Conservation (phyloP, 2,888 invertebrate genomes). For the Drosophila testacea region DNA sequence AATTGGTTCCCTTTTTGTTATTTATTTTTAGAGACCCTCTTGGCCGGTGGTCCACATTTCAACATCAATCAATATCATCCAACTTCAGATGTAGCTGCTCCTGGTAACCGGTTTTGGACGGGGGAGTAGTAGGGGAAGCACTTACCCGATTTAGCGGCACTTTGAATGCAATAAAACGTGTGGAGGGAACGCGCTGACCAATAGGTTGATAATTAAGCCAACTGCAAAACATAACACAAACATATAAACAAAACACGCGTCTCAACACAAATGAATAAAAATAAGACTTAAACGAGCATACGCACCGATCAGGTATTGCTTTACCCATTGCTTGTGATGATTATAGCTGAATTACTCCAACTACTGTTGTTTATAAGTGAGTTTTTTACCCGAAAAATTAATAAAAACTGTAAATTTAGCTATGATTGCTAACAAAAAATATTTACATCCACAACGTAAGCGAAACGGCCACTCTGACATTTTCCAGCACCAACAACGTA, state of each 20-base stretch:
- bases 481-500: no score
- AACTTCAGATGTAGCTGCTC: conserved; percentile 11
- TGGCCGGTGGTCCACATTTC: conserved; percentile 52
- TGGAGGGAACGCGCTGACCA: conserved; percentile 86
- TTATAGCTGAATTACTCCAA: background rate
- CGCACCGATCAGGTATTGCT: conserved; percentile 71
- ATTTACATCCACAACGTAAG: background rate
- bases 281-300: background rate
- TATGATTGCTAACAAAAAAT: conserved; percentile 22
- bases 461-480: no score
- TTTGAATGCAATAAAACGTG: conserved; percentile 87
- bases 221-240: conserved; percentile 70
- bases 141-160: conserved; percentile 86
- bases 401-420: background rate
- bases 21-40: conserved; percentile 72
- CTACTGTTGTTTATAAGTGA: background rate
- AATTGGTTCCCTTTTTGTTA: conserved; percentile 47
- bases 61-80: conserved; percentile 68
- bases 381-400: background rate
- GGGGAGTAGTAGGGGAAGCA: conserved; percentile 36
- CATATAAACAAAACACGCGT: background rate
- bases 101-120: conserved; percentile 62
- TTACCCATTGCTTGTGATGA: conserved; percentile 39
- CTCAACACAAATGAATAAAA: background rate
- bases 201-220: conserved; percentile 85